Evolutionary conservation across 2,888 invertebrate genomes (phyloP), one percentile per base, ranked within the genome.

Genomic region (Sinopyrophorus schimmeli): DNA sequence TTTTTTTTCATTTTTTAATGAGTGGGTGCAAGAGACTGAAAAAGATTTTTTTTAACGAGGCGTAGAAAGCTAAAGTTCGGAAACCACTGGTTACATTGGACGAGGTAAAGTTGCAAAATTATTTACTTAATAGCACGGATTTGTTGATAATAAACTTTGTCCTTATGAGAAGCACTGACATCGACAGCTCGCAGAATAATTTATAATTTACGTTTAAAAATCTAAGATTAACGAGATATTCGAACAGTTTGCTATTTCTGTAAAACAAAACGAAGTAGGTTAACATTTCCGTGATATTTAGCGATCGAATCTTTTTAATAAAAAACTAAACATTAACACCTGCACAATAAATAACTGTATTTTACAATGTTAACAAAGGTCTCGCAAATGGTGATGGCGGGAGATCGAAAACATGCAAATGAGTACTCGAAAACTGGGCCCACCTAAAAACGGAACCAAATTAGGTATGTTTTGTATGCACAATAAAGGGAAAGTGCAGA

Each of bases 261-360:
- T 35, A 18, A 35, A n/a, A 23, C 26, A 41, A 48, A 41, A 48
- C 41, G 24, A 48, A 48, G 47, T 48, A 48, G 47, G 47, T 48
- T 48, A 40, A 41, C 35, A 28, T 48, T 48, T 48, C 47, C 47
- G 47, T 42, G 41, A 48, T 35, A 41, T 41, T 31, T 35, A 35
- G 24, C 24, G 35, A 35, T 35, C 35, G 11, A 35, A 35, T 35
- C 35, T 24, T 20, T 5, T 20, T 4, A 5, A 20, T 14, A 35
- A 35, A 35, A 35, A 35, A 24, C 15, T n/a, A n/a, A 12, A 35
- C 35, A 35, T 35, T 35, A 35, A 24, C 35, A 35, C 35, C 35
- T 35, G 35, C 35, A 24, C 35, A 35, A 4, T 9, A 15, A 15
- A 12, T 35, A 35, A 35, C 35, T 35, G 35, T 35, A 35, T 35